phyloP scores from a whole-genome alignment of 2,113 vertebrate species.

The Chitala chitala region DNA sequence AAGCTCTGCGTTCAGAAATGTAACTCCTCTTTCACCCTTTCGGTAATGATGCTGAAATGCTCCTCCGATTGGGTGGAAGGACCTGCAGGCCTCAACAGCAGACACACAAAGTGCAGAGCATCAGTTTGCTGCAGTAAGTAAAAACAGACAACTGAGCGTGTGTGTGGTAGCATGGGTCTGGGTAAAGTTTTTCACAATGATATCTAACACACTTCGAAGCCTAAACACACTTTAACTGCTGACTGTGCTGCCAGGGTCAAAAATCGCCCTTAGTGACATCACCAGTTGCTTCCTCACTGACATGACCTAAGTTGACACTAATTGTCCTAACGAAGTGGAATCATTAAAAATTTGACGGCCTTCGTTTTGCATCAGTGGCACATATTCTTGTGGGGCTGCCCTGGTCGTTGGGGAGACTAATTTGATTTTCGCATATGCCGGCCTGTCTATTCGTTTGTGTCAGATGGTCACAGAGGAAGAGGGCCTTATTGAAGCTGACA shows the following conservation, averaged over 20 bases:
- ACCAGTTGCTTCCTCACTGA: background rate
- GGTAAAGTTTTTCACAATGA: background rate
- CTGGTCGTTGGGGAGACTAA: constrained; percentile 11
- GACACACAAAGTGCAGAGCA: too few species aligned
- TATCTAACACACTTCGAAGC: background rate
- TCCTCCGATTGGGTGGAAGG: too few species aligned
- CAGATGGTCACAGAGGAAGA: constrained; percentile 23
- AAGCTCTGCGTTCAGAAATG: too few species aligned
- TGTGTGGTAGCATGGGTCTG: background rate
- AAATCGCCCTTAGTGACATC: background rate
- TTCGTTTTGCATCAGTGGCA: background rate
- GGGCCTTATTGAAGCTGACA: constrained; percentile 38
- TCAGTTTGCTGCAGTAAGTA: too few species aligned
- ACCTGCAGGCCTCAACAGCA: too few species aligned
- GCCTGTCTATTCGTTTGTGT: background rate
- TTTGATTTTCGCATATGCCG: constrained; percentile 7
- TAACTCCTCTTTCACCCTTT: too few species aligned
- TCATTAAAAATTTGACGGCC: constrained; percentile 13
- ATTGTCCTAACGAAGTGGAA: constrained; percentile 16
- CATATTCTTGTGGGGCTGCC: background rate
- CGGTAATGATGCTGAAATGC: too few species aligned
- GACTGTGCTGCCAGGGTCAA: background rate
- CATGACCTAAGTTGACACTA: constrained; percentile 1
- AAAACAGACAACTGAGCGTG: background rate
- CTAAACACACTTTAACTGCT: background rate